Evolutionary conservation across 2,797 vertebrate species (phyloP).

Genomic region (Rachycentron canadum): DNA sequence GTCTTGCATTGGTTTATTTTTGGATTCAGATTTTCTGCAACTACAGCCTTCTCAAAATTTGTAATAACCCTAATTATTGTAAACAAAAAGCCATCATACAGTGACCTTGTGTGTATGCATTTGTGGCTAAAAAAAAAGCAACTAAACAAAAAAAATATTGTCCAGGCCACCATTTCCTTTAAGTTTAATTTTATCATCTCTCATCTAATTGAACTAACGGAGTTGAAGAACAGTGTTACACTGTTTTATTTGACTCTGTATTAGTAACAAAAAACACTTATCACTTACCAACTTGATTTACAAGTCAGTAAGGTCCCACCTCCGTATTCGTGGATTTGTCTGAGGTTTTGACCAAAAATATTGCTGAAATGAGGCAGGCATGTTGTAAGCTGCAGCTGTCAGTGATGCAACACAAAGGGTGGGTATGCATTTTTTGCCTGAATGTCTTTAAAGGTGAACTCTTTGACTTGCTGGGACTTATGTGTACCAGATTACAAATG

Average conservation of each 20-base stretch:
- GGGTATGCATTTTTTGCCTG: slow-evolving; percentile 17
- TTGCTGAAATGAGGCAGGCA: slow-evolving; percentile 7
- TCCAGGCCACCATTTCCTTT: background rate
- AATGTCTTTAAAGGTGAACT: slow-evolving; percentile 12
- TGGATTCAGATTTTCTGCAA: background rate
- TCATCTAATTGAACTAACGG: background rate
- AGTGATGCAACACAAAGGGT: slow-evolving; percentile 2
- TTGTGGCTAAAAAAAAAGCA: background rate
- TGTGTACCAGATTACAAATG: background rate
- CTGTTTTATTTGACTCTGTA: background rate
- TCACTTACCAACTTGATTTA: background rate
- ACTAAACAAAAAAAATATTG: background rate
- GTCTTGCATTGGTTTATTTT: slow-evolving; percentile 8
- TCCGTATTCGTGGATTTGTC: background rate
- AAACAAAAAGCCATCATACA: background rate
- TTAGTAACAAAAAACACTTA: background rate
- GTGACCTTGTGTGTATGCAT: background rate
- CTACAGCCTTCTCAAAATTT: background rate
- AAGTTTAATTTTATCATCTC: background rate
- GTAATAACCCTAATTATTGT: slow-evolving; percentile 1
- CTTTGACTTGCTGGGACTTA: background rate
- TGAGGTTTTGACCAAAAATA: background rate
- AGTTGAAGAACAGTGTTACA: background rate
- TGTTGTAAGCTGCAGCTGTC: background rate
- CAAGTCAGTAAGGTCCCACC: background rate